Conservation (phyloP, 2,797 vertebrate genomes). For the Molossus alvarezi region DNA sequence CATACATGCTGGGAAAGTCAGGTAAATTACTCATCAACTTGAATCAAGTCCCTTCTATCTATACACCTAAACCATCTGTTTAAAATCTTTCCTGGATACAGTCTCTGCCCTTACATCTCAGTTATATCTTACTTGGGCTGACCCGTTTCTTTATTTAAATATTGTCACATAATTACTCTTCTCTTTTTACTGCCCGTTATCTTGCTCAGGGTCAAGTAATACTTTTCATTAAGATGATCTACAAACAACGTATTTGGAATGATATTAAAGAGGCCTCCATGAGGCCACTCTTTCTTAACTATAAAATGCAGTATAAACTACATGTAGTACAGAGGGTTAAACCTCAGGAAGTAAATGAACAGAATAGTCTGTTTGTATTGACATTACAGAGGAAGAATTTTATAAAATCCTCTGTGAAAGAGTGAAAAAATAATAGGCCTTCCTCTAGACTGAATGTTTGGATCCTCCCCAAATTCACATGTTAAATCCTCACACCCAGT, state of each 20-base stretch:
- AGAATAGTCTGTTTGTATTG: background rate
- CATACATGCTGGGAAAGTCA: background rate
- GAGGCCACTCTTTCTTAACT: conserved; percentile 23
- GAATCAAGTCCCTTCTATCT: background rate
- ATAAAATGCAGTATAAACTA: background rate
- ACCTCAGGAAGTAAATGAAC: background rate
- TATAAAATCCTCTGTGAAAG: conserved; percentile 21
- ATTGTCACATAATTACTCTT: background rate
- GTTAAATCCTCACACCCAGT: background rate
- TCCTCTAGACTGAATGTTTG: background rate
- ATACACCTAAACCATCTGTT: background rate
- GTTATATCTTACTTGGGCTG: background rate
- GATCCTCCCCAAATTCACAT: background rate
- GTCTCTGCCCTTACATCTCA: background rate
- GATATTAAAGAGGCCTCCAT: conserved; percentile 11
- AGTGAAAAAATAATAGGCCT: background rate
- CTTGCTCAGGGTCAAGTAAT: background rate
- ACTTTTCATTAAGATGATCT: conserved; percentile 61
- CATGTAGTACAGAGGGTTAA: background rate
- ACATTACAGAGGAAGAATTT: conserved; percentile 21
- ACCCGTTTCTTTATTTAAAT: conserved; percentile 45
- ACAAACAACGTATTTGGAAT: conserved; percentile 39
- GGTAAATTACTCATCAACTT: background rate
- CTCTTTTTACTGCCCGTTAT: background rate
- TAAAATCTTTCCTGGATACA: background rate